Evolutionary conservation across 2,888 invertebrate species (phyloP).

Genomic region (Falcaria lacertinaria): DNA sequence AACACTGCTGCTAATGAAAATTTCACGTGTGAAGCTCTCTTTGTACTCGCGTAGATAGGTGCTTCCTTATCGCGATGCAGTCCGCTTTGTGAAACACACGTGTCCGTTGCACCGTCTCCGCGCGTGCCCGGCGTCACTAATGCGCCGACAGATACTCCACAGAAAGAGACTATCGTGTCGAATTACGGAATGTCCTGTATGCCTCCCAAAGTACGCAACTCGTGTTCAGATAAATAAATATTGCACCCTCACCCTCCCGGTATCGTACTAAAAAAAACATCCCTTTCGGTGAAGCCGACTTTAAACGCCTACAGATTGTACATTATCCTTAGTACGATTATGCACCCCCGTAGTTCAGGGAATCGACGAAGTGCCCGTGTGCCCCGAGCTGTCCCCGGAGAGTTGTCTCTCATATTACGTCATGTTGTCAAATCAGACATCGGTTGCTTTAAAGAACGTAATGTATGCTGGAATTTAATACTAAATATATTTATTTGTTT

Average conservation of each 20-base stretch:
- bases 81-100: conserved; percentile 59
- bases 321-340: conserved; percentile 80
- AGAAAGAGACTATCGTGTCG: conserved; percentile 48
- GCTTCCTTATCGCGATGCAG: conserved; percentile 65
- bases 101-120: conserved; percentile 45
- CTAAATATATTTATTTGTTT: conserved; percentile 31
- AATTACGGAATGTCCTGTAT: conserved; percentile 66
- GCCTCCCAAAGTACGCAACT: conserved; percentile 62
- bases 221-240: conserved; percentile 76
- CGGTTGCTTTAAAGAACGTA: conserved; percentile 22
- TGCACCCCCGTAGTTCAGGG: conserved; percentile 78
- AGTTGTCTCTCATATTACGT: conserved; percentile 75
- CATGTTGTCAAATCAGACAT: conserved; percentile 60
- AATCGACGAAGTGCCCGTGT: conserved; percentile 71
- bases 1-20: conserved; percentile 74
- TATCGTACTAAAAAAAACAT: conserved; percentile 77
- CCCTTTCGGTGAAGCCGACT: conserved; percentile 77
- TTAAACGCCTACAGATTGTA: conserved; percentile 81
- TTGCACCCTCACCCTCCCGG: conserved; percentile 77
- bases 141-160: conserved; percentile 39
- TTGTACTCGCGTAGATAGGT: conserved; percentile 64
- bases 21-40: conserved; percentile 70
- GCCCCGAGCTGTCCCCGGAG: conserved; percentile 60
- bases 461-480: conserved; percentile 21
- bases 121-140: conserved; percentile 68